These are phyloP conservation scores for Dryas iulia DNA, from an alignment of 1,140 invertebrate genomes.

Conservation along the genomic window DNA sequence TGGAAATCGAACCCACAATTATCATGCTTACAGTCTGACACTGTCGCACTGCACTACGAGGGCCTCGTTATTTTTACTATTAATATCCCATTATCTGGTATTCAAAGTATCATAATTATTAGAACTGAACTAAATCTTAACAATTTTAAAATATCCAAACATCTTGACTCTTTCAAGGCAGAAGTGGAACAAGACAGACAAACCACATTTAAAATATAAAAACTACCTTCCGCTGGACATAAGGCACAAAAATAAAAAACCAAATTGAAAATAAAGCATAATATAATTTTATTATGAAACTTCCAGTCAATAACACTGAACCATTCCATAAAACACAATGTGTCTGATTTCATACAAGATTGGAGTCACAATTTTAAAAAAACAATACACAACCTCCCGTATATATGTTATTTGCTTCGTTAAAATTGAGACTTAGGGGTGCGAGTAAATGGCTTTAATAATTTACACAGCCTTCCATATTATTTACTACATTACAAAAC, in stretches of 20 bases:
- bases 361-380: conserved; percentile 28
- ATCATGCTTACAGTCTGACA: too few relatives aligned
- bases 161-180: too few relatives aligned
- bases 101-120: too few relatives aligned
- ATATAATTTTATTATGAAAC: conserved; percentile 80
- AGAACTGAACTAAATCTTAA: too few relatives aligned
- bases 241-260: conserved; percentile 58
- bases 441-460: conserved; percentile 66
- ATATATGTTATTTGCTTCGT: neutral
- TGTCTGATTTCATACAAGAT: conserved; percentile 72
- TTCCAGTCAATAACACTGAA: conserved; percentile 79
- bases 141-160: too few relatives aligned
- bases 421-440: conserved; percentile 28
- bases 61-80: too few relatives aligned
- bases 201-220: too few relatives aligned
- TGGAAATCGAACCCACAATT: too few relatives aligned
- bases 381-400: neutral
- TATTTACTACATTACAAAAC: conserved; percentile 77
- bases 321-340: conserved; percentile 72
- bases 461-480: conserved; percentile 77
- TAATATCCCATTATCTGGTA: conserved; percentile 1
- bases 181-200: too few relatives aligned
- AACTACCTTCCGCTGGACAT: too few relatives aligned
- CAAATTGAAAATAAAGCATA: conserved; percentile 78
- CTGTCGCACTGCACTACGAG: too few relatives aligned